phyloP scores from a whole-genome alignment of 2,888 invertebrate genomes.

The Acleris literana region DNA sequence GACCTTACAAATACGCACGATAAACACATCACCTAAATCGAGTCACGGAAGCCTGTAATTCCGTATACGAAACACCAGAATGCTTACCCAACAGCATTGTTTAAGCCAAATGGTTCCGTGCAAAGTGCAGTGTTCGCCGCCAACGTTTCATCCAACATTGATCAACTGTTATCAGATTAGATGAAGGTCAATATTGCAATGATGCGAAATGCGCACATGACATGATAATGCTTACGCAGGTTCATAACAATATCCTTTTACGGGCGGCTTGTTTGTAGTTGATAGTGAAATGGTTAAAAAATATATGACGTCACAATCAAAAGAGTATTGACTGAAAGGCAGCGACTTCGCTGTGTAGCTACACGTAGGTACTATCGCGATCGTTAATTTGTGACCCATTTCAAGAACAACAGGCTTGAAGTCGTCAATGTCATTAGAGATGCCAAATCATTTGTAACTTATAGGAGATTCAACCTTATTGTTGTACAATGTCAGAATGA shows the following conservation, averaged over 20 bases:
- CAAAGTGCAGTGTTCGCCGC: slow-evolving; percentile 11
- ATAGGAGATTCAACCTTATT: too few relatives aligned
- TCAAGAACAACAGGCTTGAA: too few relatives aligned
- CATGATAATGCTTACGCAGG: slow-evolving; percentile 13
- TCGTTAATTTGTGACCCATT: too few relatives aligned
- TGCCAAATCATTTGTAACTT: too few relatives aligned
- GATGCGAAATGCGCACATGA: slow-evolving; percentile 29
- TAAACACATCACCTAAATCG: slow-evolving; percentile 15
- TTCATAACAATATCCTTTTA: background rate
- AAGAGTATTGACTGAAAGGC: too few relatives aligned
- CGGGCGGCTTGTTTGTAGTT: too few relatives aligned
- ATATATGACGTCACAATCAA: too few relatives aligned
- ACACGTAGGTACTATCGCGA: too few relatives aligned
- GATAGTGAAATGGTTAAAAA: too few relatives aligned
- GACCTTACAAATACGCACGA: slow-evolving; percentile 5
- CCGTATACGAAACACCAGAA: slow-evolving; percentile 21
- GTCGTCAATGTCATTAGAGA: too few relatives aligned
- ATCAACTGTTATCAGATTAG: slow-evolving; percentile 22
- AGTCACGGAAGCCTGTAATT: slow-evolving; percentile 18
- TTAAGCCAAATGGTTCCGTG: slow-evolving; percentile 9
- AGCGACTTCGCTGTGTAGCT: too few relatives aligned
- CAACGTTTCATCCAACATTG: slow-evolving; percentile 14
- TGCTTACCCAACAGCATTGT: slow-evolving; percentile 3
- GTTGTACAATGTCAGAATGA: too few relatives aligned
- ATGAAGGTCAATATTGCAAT: slow-evolving; percentile 28